These are phyloP conservation scores for Microctenopoma stevenorrisi DNA, from an alignment of 2,797 vertebrate genomes.

Conservation along the genomic window DNA sequence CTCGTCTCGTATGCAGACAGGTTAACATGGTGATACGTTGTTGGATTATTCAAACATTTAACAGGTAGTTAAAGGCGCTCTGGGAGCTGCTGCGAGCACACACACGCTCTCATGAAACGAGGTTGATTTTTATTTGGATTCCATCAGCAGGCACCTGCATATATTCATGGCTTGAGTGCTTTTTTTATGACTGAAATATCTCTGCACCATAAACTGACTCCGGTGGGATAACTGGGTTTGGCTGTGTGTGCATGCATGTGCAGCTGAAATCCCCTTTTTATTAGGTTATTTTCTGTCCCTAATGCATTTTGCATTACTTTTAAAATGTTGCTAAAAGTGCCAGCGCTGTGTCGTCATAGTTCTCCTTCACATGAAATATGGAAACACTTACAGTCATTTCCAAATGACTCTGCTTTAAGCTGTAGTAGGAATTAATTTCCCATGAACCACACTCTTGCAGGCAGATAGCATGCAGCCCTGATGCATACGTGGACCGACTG, in stretches of 20 bases:
- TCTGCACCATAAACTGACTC: slow-evolving; percentile 12
- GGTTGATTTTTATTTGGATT: slow-evolving; percentile 34
- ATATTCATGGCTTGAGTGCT: neutral
- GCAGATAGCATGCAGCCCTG: slow-evolving; percentile 20
- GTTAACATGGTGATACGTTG: slow-evolving; percentile 2
- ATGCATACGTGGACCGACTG: slow-evolving; percentile 35
- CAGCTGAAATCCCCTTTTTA: slow-evolving; percentile 35
- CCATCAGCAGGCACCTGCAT: slow-evolving; percentile 13
- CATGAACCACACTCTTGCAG: slow-evolving; percentile 32
- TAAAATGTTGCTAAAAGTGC: slow-evolving; percentile 3
- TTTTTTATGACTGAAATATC: neutral
- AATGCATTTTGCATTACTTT: slow-evolving; percentile 25
- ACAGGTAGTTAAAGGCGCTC: slow-evolving; percentile 25
- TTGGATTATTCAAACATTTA: slow-evolving; percentile 47
- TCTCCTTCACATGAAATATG: neutral
- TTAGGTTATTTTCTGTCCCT: slow-evolving; percentile 48
- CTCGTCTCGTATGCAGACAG: neutral
- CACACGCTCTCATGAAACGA: slow-evolving; percentile 40
- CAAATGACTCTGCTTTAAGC: neutral
- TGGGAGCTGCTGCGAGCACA: slow-evolving; percentile 19
- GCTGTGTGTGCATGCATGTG: slow-evolving; percentile 7
- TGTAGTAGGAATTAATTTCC: slow-evolving; percentile 37
- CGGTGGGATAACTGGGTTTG: neutral
- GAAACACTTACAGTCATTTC: slow-evolving; percentile 4
- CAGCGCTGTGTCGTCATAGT: neutral